Conservation (phyloP, 2,797 vertebrate genomes). For the Spatula versicolor region DNA sequence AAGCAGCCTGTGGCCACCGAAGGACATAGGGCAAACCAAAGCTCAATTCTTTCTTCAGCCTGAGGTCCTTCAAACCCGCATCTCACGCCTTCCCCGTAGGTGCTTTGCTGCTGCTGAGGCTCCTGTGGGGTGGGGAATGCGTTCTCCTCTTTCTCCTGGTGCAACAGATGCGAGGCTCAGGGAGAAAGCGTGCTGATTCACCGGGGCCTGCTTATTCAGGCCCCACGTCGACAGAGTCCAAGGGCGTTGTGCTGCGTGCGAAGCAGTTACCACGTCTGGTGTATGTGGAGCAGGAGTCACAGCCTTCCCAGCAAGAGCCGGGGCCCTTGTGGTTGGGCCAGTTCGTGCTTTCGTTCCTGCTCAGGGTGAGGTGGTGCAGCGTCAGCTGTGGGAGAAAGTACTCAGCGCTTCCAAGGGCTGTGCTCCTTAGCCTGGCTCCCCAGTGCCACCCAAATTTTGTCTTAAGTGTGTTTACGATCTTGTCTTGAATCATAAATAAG, state of each 20-base stretch:
- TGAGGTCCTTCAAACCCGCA: neutral
- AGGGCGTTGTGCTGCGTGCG: neutral
- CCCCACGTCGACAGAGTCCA: neutral
- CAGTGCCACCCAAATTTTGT: neutral
- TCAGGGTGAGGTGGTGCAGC: neutral
- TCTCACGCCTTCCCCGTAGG: neutral
- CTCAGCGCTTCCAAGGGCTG: neutral
- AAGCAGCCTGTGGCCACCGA: neutral
- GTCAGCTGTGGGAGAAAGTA: neutral
- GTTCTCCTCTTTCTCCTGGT: neutral
- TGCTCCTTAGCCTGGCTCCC: fast-evolving
- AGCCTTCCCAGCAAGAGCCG: neutral
- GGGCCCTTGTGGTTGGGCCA: neutral
- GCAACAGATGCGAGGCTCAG: neutral
- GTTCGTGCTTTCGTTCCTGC: neutral
- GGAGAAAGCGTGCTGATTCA: neutral
- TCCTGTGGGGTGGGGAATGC: neutral
- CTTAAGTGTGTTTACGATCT: neutral
- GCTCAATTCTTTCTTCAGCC: neutral
- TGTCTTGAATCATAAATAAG: neutral
- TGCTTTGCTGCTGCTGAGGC: neutral
- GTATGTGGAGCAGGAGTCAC: neutral
- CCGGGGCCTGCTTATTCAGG: neutral
- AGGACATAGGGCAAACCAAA: neutral
- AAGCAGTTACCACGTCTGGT: neutral